These are phyloP conservation scores for Megaustenia siamemsis DNA, from an alignment of 2,888 invertebrate species.

Conservation along the genomic window DNA sequence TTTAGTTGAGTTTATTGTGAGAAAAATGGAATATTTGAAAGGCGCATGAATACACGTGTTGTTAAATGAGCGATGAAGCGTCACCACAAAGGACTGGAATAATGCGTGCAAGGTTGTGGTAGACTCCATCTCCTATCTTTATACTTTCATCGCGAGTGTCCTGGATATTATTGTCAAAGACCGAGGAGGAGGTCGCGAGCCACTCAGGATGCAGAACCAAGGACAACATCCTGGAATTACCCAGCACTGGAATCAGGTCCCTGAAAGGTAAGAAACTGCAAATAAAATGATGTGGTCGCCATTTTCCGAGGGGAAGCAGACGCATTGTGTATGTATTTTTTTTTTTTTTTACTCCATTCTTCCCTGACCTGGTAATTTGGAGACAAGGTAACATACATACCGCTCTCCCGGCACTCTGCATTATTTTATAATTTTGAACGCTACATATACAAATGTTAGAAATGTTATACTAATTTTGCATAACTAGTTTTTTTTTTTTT, in stretches of 20 bases:
- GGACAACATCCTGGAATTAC: slow-evolving; percentile 51
- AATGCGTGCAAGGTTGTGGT: slow-evolving; percentile 24
- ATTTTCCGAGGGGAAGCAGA: slow-evolving; percentile 43
- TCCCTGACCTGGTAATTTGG: neutral
- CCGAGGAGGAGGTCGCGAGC: slow-evolving; percentile 25
- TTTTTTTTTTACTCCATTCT: neutral
- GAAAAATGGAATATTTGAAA: too few species aligned
- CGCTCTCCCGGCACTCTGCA: too few species aligned
- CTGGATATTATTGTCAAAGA: slow-evolving; percentile 30
- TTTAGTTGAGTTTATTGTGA: too few species aligned
- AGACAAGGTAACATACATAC: neutral
- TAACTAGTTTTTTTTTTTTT: too few species aligned
- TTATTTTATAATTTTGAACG: too few species aligned
- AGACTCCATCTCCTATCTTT: slow-evolving; percentile 20
- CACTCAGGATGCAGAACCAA: slow-evolving; percentile 55
- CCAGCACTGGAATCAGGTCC: slow-evolving; percentile 54
- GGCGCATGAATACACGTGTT: slow-evolving; percentile 51
- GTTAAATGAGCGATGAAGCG: slow-evolving; percentile 48
- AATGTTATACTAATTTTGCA: too few species aligned
- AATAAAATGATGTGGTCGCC: slow-evolving; percentile 32
- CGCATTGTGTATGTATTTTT: slow-evolving; percentile 37
- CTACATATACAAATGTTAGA: too few species aligned
- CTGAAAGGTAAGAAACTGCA: slow-evolving; percentile 54
- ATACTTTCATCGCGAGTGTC: slow-evolving; percentile 20
- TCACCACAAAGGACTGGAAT: slow-evolving; percentile 48